Evolutionary conservation across 1,140 invertebrate genomes (phyloP), one percentile per base, ranked within the genome.

Genomic region (Odontomachus brunneus): DNA sequence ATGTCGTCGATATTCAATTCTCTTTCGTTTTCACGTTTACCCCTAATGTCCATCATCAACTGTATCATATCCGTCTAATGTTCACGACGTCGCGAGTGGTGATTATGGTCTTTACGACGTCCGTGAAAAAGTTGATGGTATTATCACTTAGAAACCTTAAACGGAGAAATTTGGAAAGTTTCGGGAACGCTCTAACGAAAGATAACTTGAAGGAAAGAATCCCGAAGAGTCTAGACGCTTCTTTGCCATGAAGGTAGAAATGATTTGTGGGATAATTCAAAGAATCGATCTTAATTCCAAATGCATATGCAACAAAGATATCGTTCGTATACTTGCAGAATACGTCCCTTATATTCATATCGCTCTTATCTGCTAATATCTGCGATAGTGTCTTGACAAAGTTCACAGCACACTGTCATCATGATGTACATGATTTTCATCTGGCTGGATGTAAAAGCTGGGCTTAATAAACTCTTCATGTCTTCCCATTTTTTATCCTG

Each of bases 381-480:
- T 60, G 14, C 26, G 51, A 22, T 24, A 86, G 15, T 29, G 38
- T 59, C 4, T 48, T 5, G n/a, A 44, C n/a, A 48, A 84, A 86
- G 11, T 94, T 91, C 3, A 89, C 76, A 2, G 91, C 90, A 65
- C 93, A 92, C 78, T 38, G 90, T 88, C 57, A 94, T 91, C 29
- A 95, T 59, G 17, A 92, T 87, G 57, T 93, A 94, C 91, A 95
- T 94, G 53, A 91, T 89, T 51, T 92, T 93, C 91, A 95, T 94
- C 78, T 94, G 94, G 51, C 87, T 92, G 53, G 92, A 90, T 0
- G 93, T 94, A 59, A 94, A 94, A 0, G 89, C 92, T 0, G 93
- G 93, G 66, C 90, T 94, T 7, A 94, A 29, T 0, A 91, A 92
- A 49, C 89, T 90, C 4, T 93, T 90, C 91, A 94, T 93, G 12